phyloP scores from a whole-genome alignment of 2,888 invertebrate genomes.

The Stegana nigrithorax region DNA sequence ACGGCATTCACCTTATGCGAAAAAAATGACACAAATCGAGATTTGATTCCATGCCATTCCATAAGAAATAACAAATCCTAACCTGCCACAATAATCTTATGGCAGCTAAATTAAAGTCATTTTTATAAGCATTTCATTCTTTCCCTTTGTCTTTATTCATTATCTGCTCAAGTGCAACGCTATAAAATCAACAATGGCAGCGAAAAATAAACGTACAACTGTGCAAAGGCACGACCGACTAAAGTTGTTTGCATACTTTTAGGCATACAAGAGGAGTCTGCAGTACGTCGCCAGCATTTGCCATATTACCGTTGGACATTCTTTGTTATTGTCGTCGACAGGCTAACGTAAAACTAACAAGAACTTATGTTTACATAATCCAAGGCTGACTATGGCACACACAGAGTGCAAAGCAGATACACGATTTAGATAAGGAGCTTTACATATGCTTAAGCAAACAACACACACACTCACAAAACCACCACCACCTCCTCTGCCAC shows the following conservation, averaged over 20 bases:
- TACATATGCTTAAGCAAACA: slow-evolving; percentile 59
- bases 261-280: not conserved
- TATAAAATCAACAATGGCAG: no score
- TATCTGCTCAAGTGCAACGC: no score
- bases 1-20: no score
- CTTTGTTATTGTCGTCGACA: not conserved
- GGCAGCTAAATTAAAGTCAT: no score
- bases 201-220: no score
- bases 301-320: not conserved
- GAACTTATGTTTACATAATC: not conserved
- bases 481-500: not conserved
- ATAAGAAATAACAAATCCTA: no score
- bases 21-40: no score
- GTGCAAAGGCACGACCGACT: no score
- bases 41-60: no score
- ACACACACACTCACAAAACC: not conserved
- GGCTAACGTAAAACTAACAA: not conserved
- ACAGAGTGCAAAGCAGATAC: slow-evolving; percentile 33
- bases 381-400: not conserved
- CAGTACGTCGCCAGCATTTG: not conserved
- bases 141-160: no score
- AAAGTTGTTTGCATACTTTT: not conserved
- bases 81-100: no score
- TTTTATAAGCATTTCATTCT: no score
- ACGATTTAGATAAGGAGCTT: slow-evolving; percentile 53